Percentiles rank a stretch among this genome's conserved stretches.
These are phyloP conservation scores for Palloptera scutellata DNA, from an alignment of 2,888 invertebrate genomes.

Conservation along the genomic window DNA sequence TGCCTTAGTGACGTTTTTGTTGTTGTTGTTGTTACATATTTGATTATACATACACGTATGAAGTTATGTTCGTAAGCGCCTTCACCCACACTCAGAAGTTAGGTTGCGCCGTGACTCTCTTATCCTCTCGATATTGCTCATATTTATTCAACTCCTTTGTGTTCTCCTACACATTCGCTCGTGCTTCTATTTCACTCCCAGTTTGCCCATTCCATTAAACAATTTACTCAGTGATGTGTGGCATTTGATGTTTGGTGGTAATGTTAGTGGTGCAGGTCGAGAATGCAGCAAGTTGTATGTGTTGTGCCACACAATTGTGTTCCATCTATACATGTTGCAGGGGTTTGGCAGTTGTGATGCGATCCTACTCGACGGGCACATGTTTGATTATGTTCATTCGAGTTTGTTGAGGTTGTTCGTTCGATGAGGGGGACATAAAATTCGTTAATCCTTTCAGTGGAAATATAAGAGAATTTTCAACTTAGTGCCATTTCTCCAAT, in stretches of 20 bases:
- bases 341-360: neutral
- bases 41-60: neutral
- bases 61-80: neutral
- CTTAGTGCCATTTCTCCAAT: too few relatives aligned
- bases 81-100: too few relatives aligned
- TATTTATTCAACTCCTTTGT: neutral
- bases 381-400: neutral
- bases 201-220: neutral
- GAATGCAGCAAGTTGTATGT: neutral
- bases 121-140: neutral
- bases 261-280: conserved; percentile 9
- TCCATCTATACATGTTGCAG: conserved; percentile 17
- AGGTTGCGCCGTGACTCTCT: neutral
- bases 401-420: too few relatives aligned
- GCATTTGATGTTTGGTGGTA: neutral
- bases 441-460: too few relatives aligned
- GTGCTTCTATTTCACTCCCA: neutral
- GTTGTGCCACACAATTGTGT: neutral
- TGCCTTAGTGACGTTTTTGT: neutral
- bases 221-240: conserved; percentile 8
- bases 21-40: conserved; percentile 14
- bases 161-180: neutral
- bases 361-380: neutral
- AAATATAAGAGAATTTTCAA: too few relatives aligned
- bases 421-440: too few relatives aligned